A percentile compares a stretch with the other conserved stretches of the same genome.
Evolutionary conservation across 1,140 invertebrate species (phyloP).

Genomic region (Trichoplusia ni): DNA sequence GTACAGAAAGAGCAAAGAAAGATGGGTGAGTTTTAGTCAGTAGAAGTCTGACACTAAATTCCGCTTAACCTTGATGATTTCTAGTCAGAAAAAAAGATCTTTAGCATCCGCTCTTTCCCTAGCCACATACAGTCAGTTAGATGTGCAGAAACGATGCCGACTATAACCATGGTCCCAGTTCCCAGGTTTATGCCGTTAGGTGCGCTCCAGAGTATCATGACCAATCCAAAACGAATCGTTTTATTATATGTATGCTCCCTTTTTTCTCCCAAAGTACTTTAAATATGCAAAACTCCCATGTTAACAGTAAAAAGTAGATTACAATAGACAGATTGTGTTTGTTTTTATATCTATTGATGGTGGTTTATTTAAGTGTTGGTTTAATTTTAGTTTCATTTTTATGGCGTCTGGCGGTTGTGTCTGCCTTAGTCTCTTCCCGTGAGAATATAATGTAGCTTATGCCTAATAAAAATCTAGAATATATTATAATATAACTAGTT

Average conservation of each 20-base stretch:
- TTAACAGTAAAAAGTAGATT: background rate
- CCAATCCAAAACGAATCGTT: slow-evolving; percentile 47
- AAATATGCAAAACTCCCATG: background rate
- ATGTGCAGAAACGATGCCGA: slow-evolving; percentile 40
- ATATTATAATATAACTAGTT: no score
- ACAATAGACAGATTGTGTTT: background rate
- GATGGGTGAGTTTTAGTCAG: no score
- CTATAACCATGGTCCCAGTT: slow-evolving; percentile 42
- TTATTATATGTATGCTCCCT: slow-evolving; percentile 43
- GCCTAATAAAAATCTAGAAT: no score
- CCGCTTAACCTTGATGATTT: background rate
- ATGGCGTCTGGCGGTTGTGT: no score
- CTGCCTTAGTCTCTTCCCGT: no score
- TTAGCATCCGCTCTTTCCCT: slow-evolving; percentile 9
- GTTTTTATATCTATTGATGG: background rate
- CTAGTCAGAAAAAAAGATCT: background rate
- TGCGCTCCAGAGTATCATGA: slow-evolving; percentile 45
- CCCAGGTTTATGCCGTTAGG: slow-evolving; percentile 50
- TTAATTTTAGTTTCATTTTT: no score
- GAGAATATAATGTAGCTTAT: no score
- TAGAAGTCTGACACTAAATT: no score
- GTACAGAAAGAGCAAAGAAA: no score
- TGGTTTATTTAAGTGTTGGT: no score
- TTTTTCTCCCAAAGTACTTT: slow-evolving; percentile 28
- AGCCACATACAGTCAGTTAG: slow-evolving; percentile 40